Percentiles rank a stretch among this genome's conserved stretches.
phyloP scores from a whole-genome alignment of 2,113 vertebrate species.

The Pseudonaja textilis region DNA sequence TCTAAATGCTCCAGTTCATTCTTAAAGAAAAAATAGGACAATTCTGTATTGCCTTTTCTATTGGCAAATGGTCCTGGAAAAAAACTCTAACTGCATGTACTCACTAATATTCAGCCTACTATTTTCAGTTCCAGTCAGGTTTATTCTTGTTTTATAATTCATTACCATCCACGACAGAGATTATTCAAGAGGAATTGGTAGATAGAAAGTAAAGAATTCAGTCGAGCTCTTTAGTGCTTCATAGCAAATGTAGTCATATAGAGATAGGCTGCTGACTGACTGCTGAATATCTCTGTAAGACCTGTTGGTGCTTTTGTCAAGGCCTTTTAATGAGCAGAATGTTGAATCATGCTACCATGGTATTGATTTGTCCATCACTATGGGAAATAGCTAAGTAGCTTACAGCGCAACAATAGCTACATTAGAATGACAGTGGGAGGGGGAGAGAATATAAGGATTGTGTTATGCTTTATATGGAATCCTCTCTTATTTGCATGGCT shows the following conservation, averaged over 20 bases:
- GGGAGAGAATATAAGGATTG: not conserved
- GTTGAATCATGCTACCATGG: not conserved
- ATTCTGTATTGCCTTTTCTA: not conserved
- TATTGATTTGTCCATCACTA: not conserved
- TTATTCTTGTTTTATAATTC: not conserved
- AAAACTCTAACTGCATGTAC: not conserved
- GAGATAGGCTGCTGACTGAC: not conserved
- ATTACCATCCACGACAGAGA: fast-evolving
- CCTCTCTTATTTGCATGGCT: not conserved
- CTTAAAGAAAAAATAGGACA: fast-evolving
- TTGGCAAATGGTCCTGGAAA: not conserved
- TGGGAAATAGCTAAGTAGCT: not conserved
- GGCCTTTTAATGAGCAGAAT: not conserved
- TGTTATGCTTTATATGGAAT: not conserved
- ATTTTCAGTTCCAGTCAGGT: fast-evolving
- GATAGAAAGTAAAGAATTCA: not conserved
- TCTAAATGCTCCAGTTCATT: not conserved
- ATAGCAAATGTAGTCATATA: not conserved
- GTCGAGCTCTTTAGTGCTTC: not conserved
- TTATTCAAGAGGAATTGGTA: not conserved
- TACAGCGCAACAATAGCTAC: not conserved
- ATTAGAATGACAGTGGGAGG: not conserved
- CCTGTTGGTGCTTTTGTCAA: not conserved
- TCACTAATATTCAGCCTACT: not conserved
- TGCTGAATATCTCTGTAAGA: not conserved